Base-by-base conservation (phyloP, 2,888 invertebrate genomes). In the Gonocerus acuteangulatus region DNA sequence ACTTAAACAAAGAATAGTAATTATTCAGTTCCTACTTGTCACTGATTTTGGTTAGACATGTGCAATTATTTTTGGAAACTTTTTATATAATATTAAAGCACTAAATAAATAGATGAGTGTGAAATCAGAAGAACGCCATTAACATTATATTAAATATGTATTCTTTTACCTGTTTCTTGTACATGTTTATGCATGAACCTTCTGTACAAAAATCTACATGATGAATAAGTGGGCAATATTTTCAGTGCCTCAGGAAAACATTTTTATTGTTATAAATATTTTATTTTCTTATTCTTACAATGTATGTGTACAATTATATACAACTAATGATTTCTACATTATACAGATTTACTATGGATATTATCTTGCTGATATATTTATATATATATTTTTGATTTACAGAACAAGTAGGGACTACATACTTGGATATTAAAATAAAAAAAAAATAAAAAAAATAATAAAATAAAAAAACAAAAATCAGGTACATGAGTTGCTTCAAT, bases 401-500 rank as follows among this genome's bases (percentile, higher is more conserved):
- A 52, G 52, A 52, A 52, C 52, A 52, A 52, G 52, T 52, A 52
- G 52, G 52, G 52, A 52, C 52, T 52, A 52, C 36, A 52, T 36
- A 52, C 22, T 52, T 39, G 52, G 36, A 52, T 52, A 36, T 52
- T 42, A 52, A 39, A 39, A 39, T 39, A 39, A 39, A n/a, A 39
- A 11, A n/a, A 39, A 9, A 39, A 39, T 32, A 32, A 39, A 39
- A 39, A 39, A 39, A 39, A 39, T 3, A 9, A 39, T 9, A 39
- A 39, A 9, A n/a, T 3, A 39, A 39, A 22, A 52, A 52, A 52
- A 52, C 9, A 47, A 52, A 52, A 52, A 52, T 52, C 52, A 52
- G 52, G 52, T 52, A 52, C 52, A 52, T 52, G 52, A 52, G 52
- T 52, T 52, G 52, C 52, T 52, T 52, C 52, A 52, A 52, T 52